Conservation (phyloP, 2,888 invertebrate genomes). For the Smittia aterrima region DNA sequence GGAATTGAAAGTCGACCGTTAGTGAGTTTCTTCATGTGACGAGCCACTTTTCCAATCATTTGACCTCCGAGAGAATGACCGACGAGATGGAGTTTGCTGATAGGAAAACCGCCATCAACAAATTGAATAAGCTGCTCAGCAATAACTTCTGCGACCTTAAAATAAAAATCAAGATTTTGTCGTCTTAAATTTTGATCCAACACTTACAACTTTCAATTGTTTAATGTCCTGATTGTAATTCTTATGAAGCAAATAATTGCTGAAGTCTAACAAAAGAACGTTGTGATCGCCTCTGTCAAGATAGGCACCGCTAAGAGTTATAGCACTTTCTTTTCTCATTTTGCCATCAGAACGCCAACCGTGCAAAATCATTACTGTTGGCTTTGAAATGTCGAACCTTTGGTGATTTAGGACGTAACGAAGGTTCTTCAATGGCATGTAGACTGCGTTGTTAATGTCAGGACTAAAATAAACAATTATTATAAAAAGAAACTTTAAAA, state of each 20-base stretch:
- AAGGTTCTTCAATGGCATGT: background rate
- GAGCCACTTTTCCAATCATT: background rate
- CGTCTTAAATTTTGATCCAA: background rate
- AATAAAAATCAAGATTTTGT: slow-evolving; percentile 8
- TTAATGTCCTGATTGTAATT: background rate
- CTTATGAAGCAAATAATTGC: background rate
- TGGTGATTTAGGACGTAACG: background rate
- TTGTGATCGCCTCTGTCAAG: background rate
- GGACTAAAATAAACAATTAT: background rate
- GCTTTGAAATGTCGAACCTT: background rate
- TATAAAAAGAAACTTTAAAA: background rate
- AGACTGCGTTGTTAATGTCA: background rate
- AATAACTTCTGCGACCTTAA: background rate
- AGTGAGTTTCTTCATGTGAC: background rate
- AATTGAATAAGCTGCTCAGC: background rate
- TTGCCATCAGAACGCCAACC: background rate
- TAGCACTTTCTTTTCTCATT: background rate
- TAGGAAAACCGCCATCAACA: background rate
- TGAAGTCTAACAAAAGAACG: background rate
- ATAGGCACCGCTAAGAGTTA: background rate
- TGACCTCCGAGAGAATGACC: background rate
- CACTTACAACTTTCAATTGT: slow-evolving; percentile 10
- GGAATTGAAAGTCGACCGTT: background rate
- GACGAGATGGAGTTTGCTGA: background rate
- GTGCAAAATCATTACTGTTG: background rate